Conservation (phyloP, 2,797 vertebrate genomes). For the Melanotaenia trifasciata region DNA sequence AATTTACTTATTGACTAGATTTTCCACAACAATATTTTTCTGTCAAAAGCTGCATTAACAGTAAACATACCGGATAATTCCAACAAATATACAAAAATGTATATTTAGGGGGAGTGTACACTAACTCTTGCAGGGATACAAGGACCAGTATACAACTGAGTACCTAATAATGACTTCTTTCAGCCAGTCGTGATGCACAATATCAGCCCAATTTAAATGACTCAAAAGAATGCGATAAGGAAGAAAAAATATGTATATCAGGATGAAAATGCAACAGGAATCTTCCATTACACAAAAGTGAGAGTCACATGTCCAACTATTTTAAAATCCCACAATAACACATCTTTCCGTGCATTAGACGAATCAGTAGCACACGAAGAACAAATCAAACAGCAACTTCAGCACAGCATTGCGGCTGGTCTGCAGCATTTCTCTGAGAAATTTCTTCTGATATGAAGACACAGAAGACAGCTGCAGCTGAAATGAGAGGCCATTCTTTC, state of each 20-base stretch:
- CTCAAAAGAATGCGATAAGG: slow-evolving; percentile 10
- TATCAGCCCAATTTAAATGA: slow-evolving; percentile 7
- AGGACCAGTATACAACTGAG: slow-evolving; percentile 30
- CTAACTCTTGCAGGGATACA: slow-evolving; percentile 29
- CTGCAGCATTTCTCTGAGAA: slow-evolving; percentile 25
- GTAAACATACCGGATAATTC: neutral
- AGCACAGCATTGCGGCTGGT: slow-evolving; percentile 4
- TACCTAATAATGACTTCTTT: slow-evolving; percentile 14
- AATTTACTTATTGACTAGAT: slow-evolving; percentile 7
- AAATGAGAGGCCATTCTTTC: slow-evolving; percentile 12
- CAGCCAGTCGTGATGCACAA: slow-evolving; percentile 14
- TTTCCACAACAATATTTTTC: slow-evolving; percentile 19
- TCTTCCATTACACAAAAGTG: slow-evolving; percentile 10
- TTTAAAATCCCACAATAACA: slow-evolving; percentile 16
- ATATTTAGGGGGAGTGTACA: neutral
- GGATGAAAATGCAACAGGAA: slow-evolving; percentile 11
- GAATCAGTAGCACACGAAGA: slow-evolving; percentile 19
- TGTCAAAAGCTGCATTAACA: slow-evolving; percentile 12
- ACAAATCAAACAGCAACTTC: slow-evolving; percentile 3
- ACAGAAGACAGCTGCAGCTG: neutral
- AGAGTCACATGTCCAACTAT: slow-evolving; percentile 15
- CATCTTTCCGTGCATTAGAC: slow-evolving; percentile 19
- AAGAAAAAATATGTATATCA: slow-evolving; percentile 8
- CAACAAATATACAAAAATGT: slow-evolving; percentile 16
- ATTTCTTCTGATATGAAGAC: slow-evolving; percentile 19